phyloP scores from a whole-genome alignment of 2,888 invertebrate species.

The Sarcophaga subvicina region DNA sequence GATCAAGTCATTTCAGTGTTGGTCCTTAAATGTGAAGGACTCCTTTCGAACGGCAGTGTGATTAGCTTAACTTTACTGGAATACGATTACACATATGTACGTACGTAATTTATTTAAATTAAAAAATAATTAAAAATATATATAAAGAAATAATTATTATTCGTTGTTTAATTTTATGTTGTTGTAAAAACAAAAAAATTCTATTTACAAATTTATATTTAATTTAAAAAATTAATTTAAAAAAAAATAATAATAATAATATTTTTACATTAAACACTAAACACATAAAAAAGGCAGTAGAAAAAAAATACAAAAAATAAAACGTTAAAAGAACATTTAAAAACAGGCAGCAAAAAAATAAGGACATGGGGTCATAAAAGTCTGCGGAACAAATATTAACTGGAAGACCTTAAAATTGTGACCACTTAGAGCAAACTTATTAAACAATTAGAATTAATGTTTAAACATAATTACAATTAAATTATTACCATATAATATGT shows the following conservation, averaged over 20 bases:
- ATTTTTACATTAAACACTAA: conserved; percentile 12
- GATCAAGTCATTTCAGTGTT: conserved; percentile 23
- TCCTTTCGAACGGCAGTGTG: conserved; percentile 76
- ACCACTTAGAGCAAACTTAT: conserved; percentile 42
- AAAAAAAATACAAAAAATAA: conserved; percentile 4
- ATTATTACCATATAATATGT: not conserved
- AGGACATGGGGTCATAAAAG: not conserved
- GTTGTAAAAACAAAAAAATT: not conserved
- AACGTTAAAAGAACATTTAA: not conserved
- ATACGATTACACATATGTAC: conserved; percentile 3
- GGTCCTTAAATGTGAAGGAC: conserved; percentile 15
- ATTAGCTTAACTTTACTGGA: conserved; percentile 75
- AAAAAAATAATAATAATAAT: conserved; percentile 16
- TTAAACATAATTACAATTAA: not conserved
- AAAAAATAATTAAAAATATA: conserved; percentile 11
- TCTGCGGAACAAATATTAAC: not conserved
- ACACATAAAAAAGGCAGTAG: conserved; percentile 42
- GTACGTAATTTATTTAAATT: not conserved
- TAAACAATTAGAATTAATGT: not conserved
- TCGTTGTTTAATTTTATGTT: conserved; percentile 71
- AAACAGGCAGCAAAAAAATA: not conserved
- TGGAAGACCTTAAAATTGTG: conserved; percentile 54
- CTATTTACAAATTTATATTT: conserved; percentile 60
- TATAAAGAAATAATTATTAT: conserved; percentile 55
- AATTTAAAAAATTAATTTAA: conserved; percentile 47